These are phyloP conservation scores for Brachionus sp. DNA, from an alignment of 1,140 invertebrate genomes.

Conservation along the genomic window DNA sequence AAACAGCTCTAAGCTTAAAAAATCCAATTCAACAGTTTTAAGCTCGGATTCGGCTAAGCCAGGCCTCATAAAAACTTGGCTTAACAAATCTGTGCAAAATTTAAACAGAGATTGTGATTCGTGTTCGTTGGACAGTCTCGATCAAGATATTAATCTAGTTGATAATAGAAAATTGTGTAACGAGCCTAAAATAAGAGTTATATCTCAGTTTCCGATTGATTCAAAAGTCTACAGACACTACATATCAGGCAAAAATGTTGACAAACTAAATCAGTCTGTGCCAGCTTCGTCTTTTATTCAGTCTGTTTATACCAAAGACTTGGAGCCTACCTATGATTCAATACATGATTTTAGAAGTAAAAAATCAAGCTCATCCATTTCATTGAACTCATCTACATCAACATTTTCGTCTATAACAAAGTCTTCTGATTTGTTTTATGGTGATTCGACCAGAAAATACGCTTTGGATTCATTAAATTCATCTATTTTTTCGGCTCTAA, in stretches of 20 bases:
- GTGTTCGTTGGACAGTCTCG: not conserved
- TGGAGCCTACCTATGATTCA: slow-evolving; percentile 22
- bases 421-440: slow-evolving; percentile 10
- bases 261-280: slow-evolving; percentile 10
- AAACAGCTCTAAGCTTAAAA: not conserved
- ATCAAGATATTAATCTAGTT: not conserved
- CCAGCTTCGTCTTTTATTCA: not conserved
- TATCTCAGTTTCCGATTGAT: slow-evolving; percentile 32
- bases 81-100: slow-evolving; percentile 9
- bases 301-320: not conserved
- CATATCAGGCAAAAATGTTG: slow-evolving; percentile 29
- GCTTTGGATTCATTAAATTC: slow-evolving; percentile 2
- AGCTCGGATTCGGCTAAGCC: not conserved
- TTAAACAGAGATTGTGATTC: not conserved
- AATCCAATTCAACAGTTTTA: not conserved
- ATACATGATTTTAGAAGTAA: slow-evolving; percentile 24
- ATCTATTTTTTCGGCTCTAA: slow-evolving; percentile 19
- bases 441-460: not conserved
- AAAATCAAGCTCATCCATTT: not conserved
- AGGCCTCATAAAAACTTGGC: not conserved
- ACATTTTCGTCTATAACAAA: slow-evolving; percentile 22
- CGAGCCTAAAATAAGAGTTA: not conserved
- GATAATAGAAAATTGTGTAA: not conserved
- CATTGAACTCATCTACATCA: not conserved
- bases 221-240: slow-evolving; percentile 44